phyloP scores from a whole-genome alignment of 2,797 vertebrate genomes.

The Halcyon smyrnensis region DNA sequence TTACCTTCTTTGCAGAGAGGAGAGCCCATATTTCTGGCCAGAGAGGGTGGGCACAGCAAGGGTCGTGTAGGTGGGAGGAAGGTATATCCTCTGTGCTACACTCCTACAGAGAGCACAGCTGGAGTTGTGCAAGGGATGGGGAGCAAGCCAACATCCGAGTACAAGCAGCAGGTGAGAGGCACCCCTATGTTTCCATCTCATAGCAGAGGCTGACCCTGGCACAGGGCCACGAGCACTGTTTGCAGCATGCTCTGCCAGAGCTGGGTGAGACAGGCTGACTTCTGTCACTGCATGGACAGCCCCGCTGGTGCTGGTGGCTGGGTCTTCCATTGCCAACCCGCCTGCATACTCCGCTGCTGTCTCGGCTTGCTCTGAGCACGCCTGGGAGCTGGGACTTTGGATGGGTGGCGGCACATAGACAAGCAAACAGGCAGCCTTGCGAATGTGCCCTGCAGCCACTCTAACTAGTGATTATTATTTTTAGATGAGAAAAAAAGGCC shows the following conservation, averaged over 20 bases:
- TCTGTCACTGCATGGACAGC: fast-evolving
- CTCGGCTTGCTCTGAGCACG: not conserved
- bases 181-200: fast-evolving
- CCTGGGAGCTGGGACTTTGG: not conserved
- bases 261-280: not conserved
- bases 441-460: not conserved
- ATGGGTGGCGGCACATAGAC: not conserved
- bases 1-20: not conserved
- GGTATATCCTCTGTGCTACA: not conserved
- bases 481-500: not conserved
- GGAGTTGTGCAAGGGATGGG: fast-evolving
- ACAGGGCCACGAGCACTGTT: fast-evolving
- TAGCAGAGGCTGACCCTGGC: not conserved
- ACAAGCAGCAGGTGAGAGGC: not conserved
- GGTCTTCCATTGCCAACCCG: fast-evolving
- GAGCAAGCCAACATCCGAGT: not conserved
- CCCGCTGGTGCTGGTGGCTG: fast-evolving
- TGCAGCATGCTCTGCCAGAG: fast-evolving
- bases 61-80: fast-evolving
- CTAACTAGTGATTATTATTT: not conserved
- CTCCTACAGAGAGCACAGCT: not conserved
- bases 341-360: fast-evolving
- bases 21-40: not conserved
- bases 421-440: fast-evolving
- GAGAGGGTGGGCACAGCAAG: not conserved